Conservation (phyloP, 1,140 invertebrate species). For the Leucophenga varia region DNA sequence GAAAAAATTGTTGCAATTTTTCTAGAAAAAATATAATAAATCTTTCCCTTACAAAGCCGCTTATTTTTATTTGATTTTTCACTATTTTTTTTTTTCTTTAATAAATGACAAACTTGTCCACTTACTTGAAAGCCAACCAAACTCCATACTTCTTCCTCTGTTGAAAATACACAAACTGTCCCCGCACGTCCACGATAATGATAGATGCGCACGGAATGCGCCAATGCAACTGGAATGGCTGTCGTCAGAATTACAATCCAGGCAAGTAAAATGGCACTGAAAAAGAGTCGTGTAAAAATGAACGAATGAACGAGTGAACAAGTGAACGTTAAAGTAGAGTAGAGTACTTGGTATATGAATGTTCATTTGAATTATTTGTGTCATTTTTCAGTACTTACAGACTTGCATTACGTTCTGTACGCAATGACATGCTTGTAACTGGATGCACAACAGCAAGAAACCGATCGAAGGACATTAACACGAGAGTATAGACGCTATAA, state of each 20-base stretch:
- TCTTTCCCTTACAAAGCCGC: too few relatives aligned
- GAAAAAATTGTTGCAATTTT: too few relatives aligned
- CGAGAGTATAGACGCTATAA: constrained; percentile 73
- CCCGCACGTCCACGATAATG: constrained; percentile 63
- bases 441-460: constrained; percentile 95
- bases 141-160: constrained; percentile 68
- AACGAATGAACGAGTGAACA: constrained; percentile 19
- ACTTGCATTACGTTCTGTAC: constrained; percentile 83
- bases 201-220: constrained; percentile 76
- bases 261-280: constrained; percentile 71
- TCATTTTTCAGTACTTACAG: constrained; percentile 48
- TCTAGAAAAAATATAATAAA: too few relatives aligned
- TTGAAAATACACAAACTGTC: constrained; percentile 65
- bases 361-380: too few relatives aligned
- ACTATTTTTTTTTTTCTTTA: too few relatives aligned
- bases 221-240: constrained; percentile 74
- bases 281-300: constrained; percentile 32
- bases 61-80: too few relatives aligned
- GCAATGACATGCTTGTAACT: constrained; percentile 82
- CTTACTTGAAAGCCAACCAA: constrained; percentile 68
- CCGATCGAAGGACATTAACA: constrained; percentile 92
- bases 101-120: too few relatives aligned
- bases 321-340: too few relatives aligned
- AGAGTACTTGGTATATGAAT: too few relatives aligned
- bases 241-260: constrained; percentile 80